Percentiles rank a stretch among this genome's conserved stretches.
These are phyloP conservation scores for Arizona elegans DNA, from an alignment of 2,113 vertebrate genomes.

Conservation along the genomic window DNA sequence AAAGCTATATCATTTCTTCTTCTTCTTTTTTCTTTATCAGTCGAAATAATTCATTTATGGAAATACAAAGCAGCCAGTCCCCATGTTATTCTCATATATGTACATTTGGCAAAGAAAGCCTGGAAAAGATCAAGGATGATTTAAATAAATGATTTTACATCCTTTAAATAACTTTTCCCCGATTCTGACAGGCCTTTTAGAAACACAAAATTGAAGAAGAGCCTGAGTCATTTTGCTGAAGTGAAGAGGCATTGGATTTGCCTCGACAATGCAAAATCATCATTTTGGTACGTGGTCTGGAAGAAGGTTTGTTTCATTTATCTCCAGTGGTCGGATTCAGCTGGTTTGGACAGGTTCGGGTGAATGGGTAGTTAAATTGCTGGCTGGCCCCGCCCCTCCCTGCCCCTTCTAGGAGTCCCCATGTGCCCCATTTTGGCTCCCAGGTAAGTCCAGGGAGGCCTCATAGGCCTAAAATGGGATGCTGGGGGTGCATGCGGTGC, in stretches of 20 bases:
- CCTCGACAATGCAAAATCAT: background rate
- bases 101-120: background rate
- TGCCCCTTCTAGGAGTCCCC: too few species aligned
- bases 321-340: background rate
- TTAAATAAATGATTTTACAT: background rate
- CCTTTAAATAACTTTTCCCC: background rate
- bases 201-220: background rate
- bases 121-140: background rate
- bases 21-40: background rate
- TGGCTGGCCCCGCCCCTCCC: too few species aligned
- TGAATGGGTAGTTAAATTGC: too few species aligned
- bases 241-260: background rate
- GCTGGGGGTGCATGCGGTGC: too few species aligned
- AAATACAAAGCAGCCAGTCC: background rate
- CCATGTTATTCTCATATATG: background rate
- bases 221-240: background rate
- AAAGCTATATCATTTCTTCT: background rate
- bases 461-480: too few species aligned
- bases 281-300: background rate
- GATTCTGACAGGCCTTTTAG: background rate
- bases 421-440: too few species aligned
- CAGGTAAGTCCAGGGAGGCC: too few species aligned
- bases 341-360: too few species aligned
- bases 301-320: background rate
- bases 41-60: background rate